Evolutionary conservation across 2,113 vertebrate genomes (phyloP), one percentile per base, ranked within the genome.

Genomic region (Smithornis capensis): DNA sequence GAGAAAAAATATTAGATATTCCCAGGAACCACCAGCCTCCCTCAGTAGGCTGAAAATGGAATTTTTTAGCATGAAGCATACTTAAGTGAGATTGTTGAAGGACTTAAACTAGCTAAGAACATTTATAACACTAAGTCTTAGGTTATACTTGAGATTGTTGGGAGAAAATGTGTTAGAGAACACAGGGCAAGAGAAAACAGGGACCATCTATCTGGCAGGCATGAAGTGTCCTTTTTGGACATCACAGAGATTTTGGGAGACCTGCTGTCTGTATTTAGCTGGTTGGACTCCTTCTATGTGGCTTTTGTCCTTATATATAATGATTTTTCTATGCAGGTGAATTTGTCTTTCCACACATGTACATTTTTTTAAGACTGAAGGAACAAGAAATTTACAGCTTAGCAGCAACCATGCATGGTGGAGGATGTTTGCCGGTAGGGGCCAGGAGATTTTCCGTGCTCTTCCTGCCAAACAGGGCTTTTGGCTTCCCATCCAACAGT

Each of bases 371-470:
- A 60, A 65, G 63, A 21, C 35, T 8, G 23, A 83, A 80, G 57
- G 35, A 63, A 23, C 0, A 0, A 6, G 16, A 59, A 16, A 19
- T 40, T 44, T 14, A 16, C 35, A 81, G 69, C 37, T 9, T 4
- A 55, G 89, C 59, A 56, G 42, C 28, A 55, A 2, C 19, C 31
- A 13, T 0, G 0, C 16, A 11, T 1, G 1, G 25, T 53, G 57
- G 53, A 56, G 18, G 8, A 19, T 7, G 1, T 29, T 64, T 42
- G 38, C 25, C 24, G n/a, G 3, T 38, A 68, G 53, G 60, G 22
- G 37, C 22, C 47, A 59, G 35, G 10, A 52, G 31, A 1, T 1
- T 0, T 24, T 63, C 65, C 6, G 1, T 0, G 1, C 5, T 3
- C 1, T 27, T 79, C 16, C 56, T 0, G 1, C 67, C n/a, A 62